Evolutionary conservation across 2,888 invertebrate genomes (phyloP).

Genomic region (Ormyrus thymus): DNA sequence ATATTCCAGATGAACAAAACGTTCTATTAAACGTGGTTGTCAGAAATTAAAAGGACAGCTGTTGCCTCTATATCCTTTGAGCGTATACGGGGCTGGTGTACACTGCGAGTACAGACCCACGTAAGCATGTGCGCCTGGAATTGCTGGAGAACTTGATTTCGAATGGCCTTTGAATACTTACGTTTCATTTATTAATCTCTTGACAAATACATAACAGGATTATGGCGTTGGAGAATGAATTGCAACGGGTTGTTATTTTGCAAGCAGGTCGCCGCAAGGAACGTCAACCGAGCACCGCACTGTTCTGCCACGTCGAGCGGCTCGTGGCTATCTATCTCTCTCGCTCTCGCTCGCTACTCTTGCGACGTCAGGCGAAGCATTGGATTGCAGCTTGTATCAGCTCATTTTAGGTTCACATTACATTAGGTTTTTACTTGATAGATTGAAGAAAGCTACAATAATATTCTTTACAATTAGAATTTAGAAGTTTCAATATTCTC

Average conservation of each 20-base stretch:
- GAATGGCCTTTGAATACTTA: not conserved
- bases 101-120: not conserved
- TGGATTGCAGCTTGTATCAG: too few relatives aligned
- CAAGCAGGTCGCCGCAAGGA: not conserved
- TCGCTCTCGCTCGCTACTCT: constrained; percentile 20
- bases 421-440: too few relatives aligned
- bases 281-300: constrained; percentile 3
- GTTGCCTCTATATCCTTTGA: too few relatives aligned
- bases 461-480: too few relatives aligned
- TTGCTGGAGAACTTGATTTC: not conserved
- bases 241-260: too few relatives aligned
- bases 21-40: too few relatives aligned
- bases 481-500: too few relatives aligned
- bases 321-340: constrained; percentile 18
- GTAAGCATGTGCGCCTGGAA: constrained; percentile 1
- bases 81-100: not conserved
- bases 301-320: constrained; percentile 33
- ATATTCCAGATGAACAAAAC: too few relatives aligned
- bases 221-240: not conserved
- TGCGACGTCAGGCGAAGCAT: constrained; percentile 10
- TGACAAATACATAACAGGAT: not conserved
- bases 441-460: too few relatives aligned
- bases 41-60: too few relatives aligned
- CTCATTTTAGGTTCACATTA: too few relatives aligned
- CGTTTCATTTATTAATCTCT: not conserved